Base-by-base conservation (phyloP, 1,140 invertebrate species). In the Portunus trituberculatus region DNA sequence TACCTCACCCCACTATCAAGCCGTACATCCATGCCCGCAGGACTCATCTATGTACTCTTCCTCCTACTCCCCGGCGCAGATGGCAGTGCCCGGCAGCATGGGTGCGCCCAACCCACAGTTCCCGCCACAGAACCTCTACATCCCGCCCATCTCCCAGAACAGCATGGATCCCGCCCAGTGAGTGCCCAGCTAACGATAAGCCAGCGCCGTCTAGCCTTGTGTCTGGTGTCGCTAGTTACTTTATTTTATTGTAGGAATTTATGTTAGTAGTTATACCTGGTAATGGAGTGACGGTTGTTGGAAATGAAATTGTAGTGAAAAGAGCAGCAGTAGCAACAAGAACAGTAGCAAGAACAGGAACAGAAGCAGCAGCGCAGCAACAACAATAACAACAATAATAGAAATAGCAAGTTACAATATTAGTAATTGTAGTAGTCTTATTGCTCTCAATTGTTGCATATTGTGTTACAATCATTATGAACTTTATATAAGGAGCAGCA, bases 111-210 rank as follows among this genome's bases (percentile, higher is more conserved):
- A 95, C 83, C 95, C 95, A 3, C 95, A 95, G 92, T 95, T 95
- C 92, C 95, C 95, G 20, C 95, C 95, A 8, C 95, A 95, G 89
- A 95, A 95, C 48, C 88, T 95, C 67, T 95, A 95, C 89, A 95
- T 95, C 83, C 95, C 95, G 29, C 95, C 95, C 82, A 95, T 95
- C 87, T 95, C 95, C 39, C 95, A 95, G 89, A 48, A 82, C 67
- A 67, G 90, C 93, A 95, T 95, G 89, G 93, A 28, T 10, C 76
- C 95, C 39, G 95, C 52, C 32, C 95, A 95, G 95, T 95, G 91
- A 95, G 95, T 93, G 31, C 46, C 52, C 1, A 12, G 87, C n/a
- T 25, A 86, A 48, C 82, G 39, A 39, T 39, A 39, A 39, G 59
- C 32, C 32, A 29, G 25, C 32, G 32, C 31, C 20, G 29, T 31